These are phyloP conservation scores for Watsonalla cultraria DNA, from an alignment of 2,888 invertebrate species.

Conservation along the genomic window DNA sequence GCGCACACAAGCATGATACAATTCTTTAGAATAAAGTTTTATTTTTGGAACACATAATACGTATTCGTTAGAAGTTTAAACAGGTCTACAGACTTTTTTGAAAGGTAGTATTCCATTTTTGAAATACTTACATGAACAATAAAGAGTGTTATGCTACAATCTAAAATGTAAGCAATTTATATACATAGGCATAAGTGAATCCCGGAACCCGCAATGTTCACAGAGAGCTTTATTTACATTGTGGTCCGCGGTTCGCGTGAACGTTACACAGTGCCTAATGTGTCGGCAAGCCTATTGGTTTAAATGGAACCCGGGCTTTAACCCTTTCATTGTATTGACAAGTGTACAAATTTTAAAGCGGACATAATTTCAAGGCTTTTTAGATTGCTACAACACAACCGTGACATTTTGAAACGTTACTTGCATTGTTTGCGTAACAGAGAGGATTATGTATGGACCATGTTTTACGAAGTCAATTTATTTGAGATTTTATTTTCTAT, in stretches of 20 bases:
- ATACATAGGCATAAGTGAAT: conserved; percentile 15
- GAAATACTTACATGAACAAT: too few species aligned
- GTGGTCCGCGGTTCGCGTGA: conserved; percentile 1
- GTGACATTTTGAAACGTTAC: too few species aligned
- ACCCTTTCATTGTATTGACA: conserved; percentile 1
- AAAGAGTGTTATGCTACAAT: background rate
- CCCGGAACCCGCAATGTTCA: conserved; percentile 20
- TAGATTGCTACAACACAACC: background rate
- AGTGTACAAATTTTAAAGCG: background rate
- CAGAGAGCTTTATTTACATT: conserved; percentile 16
- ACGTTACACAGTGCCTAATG: conserved; percentile 3
- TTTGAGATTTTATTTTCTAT: too few species aligned
- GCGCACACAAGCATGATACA: conserved; percentile 3
- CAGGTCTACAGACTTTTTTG: conserved; percentile 8
- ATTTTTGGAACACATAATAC: background rate
- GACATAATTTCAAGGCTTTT: background rate
- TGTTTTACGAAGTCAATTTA: too few species aligned
- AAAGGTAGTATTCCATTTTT: conserved; percentile 1
- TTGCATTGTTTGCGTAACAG: too few species aligned
- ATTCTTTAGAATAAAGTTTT: conserved; percentile 2
- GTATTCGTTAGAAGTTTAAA: conserved; percentile 1
- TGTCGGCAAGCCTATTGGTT: conserved; percentile 3
- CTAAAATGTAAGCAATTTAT: background rate
- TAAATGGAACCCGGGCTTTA: conserved; percentile 2
- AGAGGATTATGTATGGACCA: too few species aligned